Percentiles rank a stretch among this genome's conserved stretches.
Evolutionary conservation across 1,140 invertebrate genomes (phyloP).

Genomic region (Hermetia illucens): DNA sequence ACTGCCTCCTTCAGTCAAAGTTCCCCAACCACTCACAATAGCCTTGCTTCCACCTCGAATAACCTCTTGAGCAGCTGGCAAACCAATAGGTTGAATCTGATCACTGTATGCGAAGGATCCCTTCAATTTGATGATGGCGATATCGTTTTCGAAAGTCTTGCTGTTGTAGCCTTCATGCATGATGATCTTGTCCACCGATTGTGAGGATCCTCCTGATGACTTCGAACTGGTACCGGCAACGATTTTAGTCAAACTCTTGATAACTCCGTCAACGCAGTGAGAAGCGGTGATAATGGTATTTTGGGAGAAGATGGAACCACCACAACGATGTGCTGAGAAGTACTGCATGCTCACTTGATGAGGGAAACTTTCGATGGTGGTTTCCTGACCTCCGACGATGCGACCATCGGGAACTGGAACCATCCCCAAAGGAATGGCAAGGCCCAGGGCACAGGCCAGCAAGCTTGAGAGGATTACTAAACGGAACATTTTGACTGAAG

Average conservation of each 20-base stretch:
- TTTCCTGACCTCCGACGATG: neutral
- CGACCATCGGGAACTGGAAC: neutral
- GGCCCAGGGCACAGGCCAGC: too few relatives aligned
- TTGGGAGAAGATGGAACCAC: constrained; percentile 28
- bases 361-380: neutral
- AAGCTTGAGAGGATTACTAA: too few relatives aligned
- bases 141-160: neutral
- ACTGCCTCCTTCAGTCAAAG: neutral
- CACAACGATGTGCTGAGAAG: constrained; percentile 28
- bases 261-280: constrained; percentile 25
- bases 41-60: neutral
- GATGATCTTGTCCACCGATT: neutral
- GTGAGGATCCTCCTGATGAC: neutral
- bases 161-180: neutral
- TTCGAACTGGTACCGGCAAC: neutral
- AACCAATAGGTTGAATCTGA: neutral
- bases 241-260: neutral
- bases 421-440: neutral
- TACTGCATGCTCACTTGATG: neutral
- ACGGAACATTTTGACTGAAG: too few relatives aligned
- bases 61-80: too few relatives aligned
- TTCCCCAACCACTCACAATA: constrained; percentile 1
- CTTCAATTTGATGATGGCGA: neutral
- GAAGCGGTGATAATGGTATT: constrained; percentile 32
- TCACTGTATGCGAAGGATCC: neutral